Percentiles rank a stretch among this genome's conserved stretches.
Evolutionary conservation across 2,113 vertebrate genomes (phyloP).

Genomic region (Nettapus auritus): DNA sequence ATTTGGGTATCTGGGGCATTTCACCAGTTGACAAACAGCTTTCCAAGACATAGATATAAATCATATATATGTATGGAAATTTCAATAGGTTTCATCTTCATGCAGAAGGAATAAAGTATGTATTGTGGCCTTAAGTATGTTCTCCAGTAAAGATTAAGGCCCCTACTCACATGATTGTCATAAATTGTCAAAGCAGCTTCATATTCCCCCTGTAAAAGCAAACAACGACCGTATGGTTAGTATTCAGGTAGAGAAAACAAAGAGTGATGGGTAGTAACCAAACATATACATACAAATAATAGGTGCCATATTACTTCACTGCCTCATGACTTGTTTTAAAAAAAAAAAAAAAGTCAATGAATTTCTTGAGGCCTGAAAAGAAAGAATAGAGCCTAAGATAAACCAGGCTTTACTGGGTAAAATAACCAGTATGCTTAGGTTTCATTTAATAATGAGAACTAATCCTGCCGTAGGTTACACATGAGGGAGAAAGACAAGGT

Average conservation of each 20-base stretch:
- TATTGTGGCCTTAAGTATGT: rapidly evolving
- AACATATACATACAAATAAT: background rate
- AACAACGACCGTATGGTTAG: background rate
- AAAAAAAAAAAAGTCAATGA: background rate
- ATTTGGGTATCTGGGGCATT: background rate
- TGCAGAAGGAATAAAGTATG: background rate
- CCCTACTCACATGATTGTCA: conserved; percentile 85
- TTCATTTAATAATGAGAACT: background rate
- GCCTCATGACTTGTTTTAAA: background rate
- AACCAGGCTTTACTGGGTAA: background rate
- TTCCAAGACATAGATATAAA: background rate
- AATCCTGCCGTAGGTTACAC: background rate
- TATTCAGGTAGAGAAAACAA: background rate
- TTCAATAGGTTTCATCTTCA: background rate
- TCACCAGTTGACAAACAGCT: background rate
- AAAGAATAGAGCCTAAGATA: background rate
- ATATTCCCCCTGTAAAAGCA: conserved; percentile 86
- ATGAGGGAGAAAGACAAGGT: background rate
- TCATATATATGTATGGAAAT: background rate
- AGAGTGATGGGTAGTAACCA: background rate
- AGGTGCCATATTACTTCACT: background rate
- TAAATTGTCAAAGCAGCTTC: conserved; percentile 90
- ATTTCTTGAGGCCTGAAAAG: background rate
- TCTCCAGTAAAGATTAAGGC: background rate
- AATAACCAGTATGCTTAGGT: background rate